Evolutionary conservation across 2,888 invertebrate genomes (phyloP), one percentile per base, ranked within the genome.

Genomic region (Caenorhabditis imperialis): DNA sequence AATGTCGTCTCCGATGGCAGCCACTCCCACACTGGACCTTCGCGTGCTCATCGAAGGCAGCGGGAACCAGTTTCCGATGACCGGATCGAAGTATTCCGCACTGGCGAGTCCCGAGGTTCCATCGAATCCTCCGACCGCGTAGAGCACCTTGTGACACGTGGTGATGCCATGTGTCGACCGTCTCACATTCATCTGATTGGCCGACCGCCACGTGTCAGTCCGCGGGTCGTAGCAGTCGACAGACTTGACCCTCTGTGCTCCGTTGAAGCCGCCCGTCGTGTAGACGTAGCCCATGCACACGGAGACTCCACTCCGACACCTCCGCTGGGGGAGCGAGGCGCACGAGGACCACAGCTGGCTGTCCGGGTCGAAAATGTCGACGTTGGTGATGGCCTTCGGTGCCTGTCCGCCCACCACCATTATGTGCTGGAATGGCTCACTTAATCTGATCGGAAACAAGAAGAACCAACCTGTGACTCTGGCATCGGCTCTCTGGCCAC

Each of bases 21-120:
- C 96, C 22, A 99, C 98, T 33, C 98, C 98, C 2, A 99, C 98
- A n/a, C 97, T 97, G 89, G 98, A 98, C 14, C 84, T 92, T 89
- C 98, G 97, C 16, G 96, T 96, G 50, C 96, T 96, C 58, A 98
- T 99, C 0, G 98, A 97, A 2, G 76, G 62, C 6, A 77, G 45
- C 1, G 72, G 69, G 33, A 53, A 53, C 76, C 76, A 77, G 10
- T 60, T 51, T 25, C 77, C 77, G 25, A 37, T 54, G 23, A 69
- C 42, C 0, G 67, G 61, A 55, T 71, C 79, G 6, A 38, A 92
- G 91, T 93, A 91, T 90, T 95, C 94, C 1, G 78, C 76, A 33
- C 73, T 78, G 90, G 97, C 96, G 78, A 96, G 91, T 82, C 91
- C 91, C 86, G 94, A 94, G 90, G 96, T 96, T 0, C 98, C 98